Evolutionary conservation across 2,888 invertebrate genomes (phyloP).

Genomic region (Sthenelais limicola): DNA sequence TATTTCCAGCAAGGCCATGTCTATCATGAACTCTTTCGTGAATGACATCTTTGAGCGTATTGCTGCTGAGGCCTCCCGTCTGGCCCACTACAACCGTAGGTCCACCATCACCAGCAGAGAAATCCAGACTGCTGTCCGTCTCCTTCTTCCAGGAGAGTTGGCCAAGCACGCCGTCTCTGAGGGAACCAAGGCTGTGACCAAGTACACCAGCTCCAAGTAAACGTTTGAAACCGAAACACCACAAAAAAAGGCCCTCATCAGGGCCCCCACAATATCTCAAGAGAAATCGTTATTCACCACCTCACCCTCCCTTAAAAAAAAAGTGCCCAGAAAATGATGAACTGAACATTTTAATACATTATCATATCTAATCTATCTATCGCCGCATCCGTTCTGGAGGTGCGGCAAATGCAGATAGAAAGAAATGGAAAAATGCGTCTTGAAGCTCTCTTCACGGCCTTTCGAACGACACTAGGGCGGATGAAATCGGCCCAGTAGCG

Average conservation of each 20-base stretch:
- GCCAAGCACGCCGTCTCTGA: conserved; percentile 78
- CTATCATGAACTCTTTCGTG: conserved; percentile 59
- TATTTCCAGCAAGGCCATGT: conserved; percentile 59
- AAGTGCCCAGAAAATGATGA: too few relatives aligned
- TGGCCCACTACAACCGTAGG: conserved; percentile 61
- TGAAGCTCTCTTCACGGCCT: too few relatives aligned
- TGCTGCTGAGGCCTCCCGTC: conserved; percentile 61
- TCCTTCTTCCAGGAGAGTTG: conserved; percentile 82
- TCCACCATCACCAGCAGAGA: conserved; percentile 76
- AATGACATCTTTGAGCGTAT: conserved; percentile 68
- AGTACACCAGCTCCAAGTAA: conserved; percentile 58
- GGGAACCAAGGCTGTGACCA: conserved; percentile 61
- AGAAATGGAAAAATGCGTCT: too few relatives aligned
- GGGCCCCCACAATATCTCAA: conserved; percentile 37
- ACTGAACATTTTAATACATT: too few relatives aligned
- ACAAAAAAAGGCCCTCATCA: conserved; percentile 28
- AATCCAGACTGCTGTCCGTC: conserved; percentile 80
- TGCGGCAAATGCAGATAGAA: too few relatives aligned
- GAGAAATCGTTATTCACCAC: conserved; percentile 9
- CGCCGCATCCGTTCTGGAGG: too few relatives aligned
- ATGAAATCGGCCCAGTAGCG: too few relatives aligned
- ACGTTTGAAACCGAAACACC: not conserved
- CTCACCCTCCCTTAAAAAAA: not conserved
- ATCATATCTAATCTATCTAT: too few relatives aligned
- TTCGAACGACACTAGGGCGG: too few relatives aligned